phyloP scores from a whole-genome alignment of 2,797 vertebrate genomes.

The Sebastes kiyomatsui region DNA sequence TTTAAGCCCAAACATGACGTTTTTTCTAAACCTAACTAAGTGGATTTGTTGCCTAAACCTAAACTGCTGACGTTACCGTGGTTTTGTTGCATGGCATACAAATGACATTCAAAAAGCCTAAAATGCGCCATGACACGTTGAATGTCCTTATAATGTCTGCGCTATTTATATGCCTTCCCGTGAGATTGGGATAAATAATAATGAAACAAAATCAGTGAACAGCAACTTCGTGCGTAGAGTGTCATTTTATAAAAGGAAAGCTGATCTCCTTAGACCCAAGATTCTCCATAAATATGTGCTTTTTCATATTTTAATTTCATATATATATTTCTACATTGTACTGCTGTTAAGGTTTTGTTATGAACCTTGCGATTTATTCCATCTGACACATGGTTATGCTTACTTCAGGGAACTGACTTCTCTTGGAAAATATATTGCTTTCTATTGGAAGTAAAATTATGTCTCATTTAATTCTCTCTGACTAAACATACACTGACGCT shows the following conservation, averaged over 20 bases:
- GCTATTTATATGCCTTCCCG: too few species aligned
- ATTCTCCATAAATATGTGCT: background rate
- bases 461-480: slow-evolving; percentile 13
- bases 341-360: background rate
- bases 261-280: background rate
- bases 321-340: background rate
- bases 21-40: too few species aligned
- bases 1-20: too few species aligned
- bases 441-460: background rate
- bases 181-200: background rate
- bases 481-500: background rate
- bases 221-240: background rate
- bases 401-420: background rate
- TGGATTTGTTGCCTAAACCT: too few species aligned
- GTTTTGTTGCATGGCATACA: too few species aligned
- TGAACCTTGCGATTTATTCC: background rate
- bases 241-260: background rate
- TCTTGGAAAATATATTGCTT: background rate
- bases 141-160: too few species aligned
- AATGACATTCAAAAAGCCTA: too few species aligned
- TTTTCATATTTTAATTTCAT: background rate
- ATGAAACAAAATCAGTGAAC: background rate
- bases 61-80: too few species aligned
- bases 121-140: too few species aligned
- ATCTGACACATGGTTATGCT: background rate